phyloP scores from a whole-genome alignment of 2,888 invertebrate species.

The Trypoxylon attenuatum region DNA sequence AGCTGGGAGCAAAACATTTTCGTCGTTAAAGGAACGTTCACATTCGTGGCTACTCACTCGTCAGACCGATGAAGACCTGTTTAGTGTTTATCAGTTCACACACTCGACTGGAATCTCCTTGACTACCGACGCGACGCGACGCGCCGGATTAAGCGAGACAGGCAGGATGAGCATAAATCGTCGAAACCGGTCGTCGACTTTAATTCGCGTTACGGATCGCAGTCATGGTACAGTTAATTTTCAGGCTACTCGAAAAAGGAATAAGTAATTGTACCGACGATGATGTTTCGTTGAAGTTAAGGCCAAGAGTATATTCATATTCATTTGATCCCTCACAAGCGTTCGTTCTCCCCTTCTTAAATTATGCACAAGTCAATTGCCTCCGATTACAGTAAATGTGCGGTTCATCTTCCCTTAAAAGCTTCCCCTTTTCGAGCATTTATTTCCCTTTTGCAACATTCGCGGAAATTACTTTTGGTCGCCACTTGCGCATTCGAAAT shows the following conservation, averaged over 20 bases:
- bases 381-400: not conserved
- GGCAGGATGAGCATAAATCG: constrained; percentile 39
- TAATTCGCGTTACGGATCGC: constrained; percentile 15
- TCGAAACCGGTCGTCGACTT: constrained; percentile 27
- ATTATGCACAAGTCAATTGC: not conserved
- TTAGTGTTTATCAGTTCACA: constrained; percentile 38
- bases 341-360: not conserved
- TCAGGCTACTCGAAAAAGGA: no score
- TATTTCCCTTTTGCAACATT: no score
- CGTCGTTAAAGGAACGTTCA: not conserved
- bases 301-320: not conserved
- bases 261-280: not conserved
- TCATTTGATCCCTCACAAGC: no score
- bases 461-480: no score
- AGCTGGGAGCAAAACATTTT: constrained; percentile 11
- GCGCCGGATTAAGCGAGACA: constrained; percentile 41
- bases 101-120: constrained; percentile 19
- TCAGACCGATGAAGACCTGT: constrained; percentile 28
- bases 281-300: not conserved
- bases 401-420: not conserved
- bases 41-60: constrained; percentile 7
- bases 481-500: no score
- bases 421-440: no score
- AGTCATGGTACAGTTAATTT: constrained; percentile 26
- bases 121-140: no score